Conservation (phyloP, 1,140 invertebrate genomes). For the Zaprionus tsacasi region DNA sequence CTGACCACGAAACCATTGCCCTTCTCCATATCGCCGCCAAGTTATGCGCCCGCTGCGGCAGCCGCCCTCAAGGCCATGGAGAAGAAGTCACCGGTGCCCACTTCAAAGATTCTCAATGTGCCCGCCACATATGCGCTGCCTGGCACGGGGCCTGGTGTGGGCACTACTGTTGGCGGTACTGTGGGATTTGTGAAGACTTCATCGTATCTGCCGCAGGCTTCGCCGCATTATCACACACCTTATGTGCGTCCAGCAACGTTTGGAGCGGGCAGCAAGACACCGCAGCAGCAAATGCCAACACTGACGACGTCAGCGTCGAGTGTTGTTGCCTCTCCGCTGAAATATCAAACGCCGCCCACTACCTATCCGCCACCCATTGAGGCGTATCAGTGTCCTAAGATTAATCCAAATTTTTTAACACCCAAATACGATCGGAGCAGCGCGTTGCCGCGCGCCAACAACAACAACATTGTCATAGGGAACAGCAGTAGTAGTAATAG, state of each 20-base stretch:
- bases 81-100: conserved; percentile 79
- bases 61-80: conserved; percentile 68
- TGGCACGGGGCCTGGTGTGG: conserved; percentile 22
- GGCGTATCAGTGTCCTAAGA: conserved; percentile 82
- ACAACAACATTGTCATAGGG: conserved; percentile 32
- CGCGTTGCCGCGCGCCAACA: conserved; percentile 54
- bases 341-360: conserved; percentile 78
- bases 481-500: conserved; percentile 3
- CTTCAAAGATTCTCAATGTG: conserved; percentile 80
- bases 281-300: conserved; percentile 23
- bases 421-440: conserved; percentile 76
- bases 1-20: conserved; percentile 57
- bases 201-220: conserved; percentile 75
- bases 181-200: conserved; percentile 64
- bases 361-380: conserved; percentile 83
- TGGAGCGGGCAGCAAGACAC: conserved; percentile 53
- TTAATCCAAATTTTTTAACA: conserved; percentile 81
- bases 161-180: not conserved
- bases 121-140: conserved; percentile 77
- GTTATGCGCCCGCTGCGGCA: conserved; percentile 39
- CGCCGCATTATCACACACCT: conserved; percentile 68
- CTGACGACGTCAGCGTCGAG: conserved; percentile 13
- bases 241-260: conserved; percentile 70
- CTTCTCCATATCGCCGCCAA: conserved; percentile 49
- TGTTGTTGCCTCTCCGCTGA: conserved; percentile 57